phyloP scores from a whole-genome alignment of 1,140 invertebrate species.

The Brachionus koreanus region DNA sequence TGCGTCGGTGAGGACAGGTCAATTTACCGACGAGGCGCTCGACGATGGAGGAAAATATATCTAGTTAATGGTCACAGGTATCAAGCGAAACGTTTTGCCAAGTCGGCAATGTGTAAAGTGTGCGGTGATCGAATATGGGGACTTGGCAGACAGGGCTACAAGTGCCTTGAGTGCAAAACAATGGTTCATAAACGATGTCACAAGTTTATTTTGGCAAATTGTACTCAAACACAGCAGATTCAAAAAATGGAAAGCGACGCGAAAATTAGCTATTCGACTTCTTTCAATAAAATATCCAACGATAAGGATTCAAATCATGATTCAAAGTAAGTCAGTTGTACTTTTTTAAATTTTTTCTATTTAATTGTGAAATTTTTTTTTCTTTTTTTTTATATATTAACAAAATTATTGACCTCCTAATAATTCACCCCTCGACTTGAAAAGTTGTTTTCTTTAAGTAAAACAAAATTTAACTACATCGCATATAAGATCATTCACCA shows the following conservation, averaged over 20 bases:
- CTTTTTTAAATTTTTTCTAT: neutral
- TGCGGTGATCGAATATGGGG: constrained; percentile 98
- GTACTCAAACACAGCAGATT: constrained; percentile 59
- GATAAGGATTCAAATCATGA: neutral
- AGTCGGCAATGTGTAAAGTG: constrained; percentile 92
- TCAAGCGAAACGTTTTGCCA: constrained; percentile 96
- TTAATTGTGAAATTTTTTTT: too few relatives aligned
- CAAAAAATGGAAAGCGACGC: neutral
- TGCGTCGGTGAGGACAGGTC: constrained; percentile 91
- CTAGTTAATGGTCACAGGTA: constrained; percentile 97
- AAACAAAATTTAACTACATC: too few relatives aligned
- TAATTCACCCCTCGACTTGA: too few relatives aligned
- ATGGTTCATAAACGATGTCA: constrained; percentile 99
- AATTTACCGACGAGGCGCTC: constrained; percentile 93
- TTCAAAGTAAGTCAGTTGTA: neutral
- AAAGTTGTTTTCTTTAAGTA: too few relatives aligned
- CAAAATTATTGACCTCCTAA: too few relatives aligned
- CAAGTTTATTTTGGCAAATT: constrained; percentile 85
- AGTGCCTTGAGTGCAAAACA: constrained; percentile 96
- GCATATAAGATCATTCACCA: too few relatives aligned
- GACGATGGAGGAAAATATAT: constrained; percentile 95
- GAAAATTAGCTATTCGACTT: neutral
- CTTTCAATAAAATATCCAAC: neutral
- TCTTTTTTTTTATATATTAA: too few relatives aligned
- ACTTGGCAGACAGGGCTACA: constrained; percentile 93